These are phyloP conservation scores for Sphaeramia orbicularis DNA, from an alignment of 2,797 vertebrate genomes.

Conservation along the genomic window DNA sequence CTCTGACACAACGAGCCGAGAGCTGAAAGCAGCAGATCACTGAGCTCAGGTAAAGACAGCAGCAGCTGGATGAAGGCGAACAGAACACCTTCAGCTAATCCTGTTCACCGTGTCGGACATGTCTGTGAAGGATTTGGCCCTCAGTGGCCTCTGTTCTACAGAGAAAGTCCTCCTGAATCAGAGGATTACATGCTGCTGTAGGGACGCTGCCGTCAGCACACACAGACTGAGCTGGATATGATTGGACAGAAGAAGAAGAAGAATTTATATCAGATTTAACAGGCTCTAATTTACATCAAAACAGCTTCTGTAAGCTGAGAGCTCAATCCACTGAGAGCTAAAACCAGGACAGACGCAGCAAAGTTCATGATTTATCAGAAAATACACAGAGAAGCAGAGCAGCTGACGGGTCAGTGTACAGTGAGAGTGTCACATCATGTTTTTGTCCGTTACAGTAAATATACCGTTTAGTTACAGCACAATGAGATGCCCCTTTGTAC, in stretches of 20 bases:
- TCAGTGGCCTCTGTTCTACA: conserved; percentile 35
- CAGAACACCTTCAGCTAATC: conserved; percentile 58
- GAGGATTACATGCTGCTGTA: conserved; percentile 54
- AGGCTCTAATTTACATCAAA: not conserved
- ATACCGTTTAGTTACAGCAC: too few species aligned
- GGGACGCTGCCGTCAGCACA: conserved; percentile 51
- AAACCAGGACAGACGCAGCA: not conserved
- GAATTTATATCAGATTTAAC: not conserved
- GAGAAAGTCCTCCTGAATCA: conserved; percentile 48
- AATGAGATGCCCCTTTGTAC: too few species aligned
- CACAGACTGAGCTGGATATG: conserved; percentile 26
- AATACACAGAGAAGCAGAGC: not conserved
- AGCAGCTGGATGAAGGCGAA: conserved; percentile 11
- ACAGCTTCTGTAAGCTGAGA: not conserved
- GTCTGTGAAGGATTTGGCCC: conserved; percentile 61
- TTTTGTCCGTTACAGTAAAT: too few species aligned
- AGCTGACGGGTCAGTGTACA: not conserved
- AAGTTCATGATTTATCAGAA: not conserved
- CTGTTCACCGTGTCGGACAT: conserved; percentile 54
- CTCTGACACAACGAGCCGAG: conserved; percentile 59
- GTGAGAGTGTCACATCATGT: too few species aligned
- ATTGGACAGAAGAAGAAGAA: conserved; percentile 32
- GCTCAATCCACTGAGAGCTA: not conserved
- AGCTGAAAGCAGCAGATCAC: conserved; percentile 40
- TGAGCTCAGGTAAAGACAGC: conserved; percentile 53